Evolutionary conservation across 2,888 invertebrate genomes (phyloP).

Genomic region (Rhynchonema sp.): DNA sequence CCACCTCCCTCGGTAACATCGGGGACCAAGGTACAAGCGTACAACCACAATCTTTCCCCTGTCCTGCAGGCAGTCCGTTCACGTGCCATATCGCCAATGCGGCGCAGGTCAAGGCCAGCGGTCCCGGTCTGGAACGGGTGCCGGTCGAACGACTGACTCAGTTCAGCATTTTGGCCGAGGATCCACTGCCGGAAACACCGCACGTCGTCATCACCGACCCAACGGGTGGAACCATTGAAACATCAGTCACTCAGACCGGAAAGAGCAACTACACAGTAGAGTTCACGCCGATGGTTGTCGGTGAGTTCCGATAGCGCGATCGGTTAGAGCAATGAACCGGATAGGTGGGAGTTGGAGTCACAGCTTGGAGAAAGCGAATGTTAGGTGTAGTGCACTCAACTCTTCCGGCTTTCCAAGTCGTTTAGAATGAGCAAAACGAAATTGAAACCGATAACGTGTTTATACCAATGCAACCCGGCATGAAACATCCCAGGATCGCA

Average conservation of each 20-base stretch:
- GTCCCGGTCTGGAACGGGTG: slow-evolving; percentile 48
- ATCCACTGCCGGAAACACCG: background rate
- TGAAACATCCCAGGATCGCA: background rate
- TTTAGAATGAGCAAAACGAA: too few species aligned
- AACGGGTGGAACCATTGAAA: slow-evolving; percentile 47
- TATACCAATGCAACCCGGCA: too few species aligned
- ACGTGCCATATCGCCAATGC: slow-evolving; percentile 58
- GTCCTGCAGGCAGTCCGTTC: slow-evolving; percentile 89
- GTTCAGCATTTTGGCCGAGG: slow-evolving; percentile 34
- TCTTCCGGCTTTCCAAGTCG: too few species aligned
- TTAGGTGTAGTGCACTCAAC: too few species aligned
- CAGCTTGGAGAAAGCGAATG: too few species aligned
- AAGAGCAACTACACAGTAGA: slow-evolving; percentile 44
- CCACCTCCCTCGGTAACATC: too few species aligned
- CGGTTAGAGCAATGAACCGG: background rate
- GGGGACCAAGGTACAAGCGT: too few species aligned
- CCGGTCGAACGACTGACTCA: slow-evolving; percentile 46
- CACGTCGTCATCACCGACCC: background rate
- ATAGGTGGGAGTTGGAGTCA: too few species aligned
- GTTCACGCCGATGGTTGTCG: slow-evolving; percentile 54
- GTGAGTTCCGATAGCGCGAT: too few species aligned
- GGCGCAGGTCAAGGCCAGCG: slow-evolving; percentile 45
- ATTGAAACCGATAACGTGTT: too few species aligned
- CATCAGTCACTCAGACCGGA: slow-evolving; percentile 54
- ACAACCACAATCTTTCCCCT: too few species aligned